Percentiles rank a stretch among this genome's conserved stretches.
These are phyloP conservation scores for Vidua chalybeata DNA, from an alignment of 2,113 vertebrate species.

Conservation along the genomic window DNA sequence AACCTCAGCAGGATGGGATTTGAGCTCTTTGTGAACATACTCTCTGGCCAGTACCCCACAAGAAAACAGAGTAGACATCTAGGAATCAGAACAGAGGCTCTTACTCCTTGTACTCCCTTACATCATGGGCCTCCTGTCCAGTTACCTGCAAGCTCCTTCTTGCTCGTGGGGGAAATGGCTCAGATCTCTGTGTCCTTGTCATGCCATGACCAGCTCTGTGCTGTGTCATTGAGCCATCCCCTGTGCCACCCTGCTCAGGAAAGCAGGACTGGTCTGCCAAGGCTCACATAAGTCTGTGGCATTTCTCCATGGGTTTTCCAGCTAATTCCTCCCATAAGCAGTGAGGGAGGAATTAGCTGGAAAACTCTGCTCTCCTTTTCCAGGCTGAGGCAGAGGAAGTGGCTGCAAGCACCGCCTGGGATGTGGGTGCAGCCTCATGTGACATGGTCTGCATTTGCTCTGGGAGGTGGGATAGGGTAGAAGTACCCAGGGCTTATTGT, in stretches of 20 bases:
- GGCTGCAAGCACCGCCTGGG: not conserved
- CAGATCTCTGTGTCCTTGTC: not conserved
- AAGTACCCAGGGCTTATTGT: not conserved
- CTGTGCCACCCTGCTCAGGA: not conserved
- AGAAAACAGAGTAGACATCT: not conserved
- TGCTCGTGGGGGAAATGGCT: not conserved
- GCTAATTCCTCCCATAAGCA: not conserved
- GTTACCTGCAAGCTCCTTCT: not conserved
- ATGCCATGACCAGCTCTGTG: not conserved
- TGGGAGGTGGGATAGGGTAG: not conserved
- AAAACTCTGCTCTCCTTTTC: not conserved
- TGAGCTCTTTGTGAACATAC: not conserved
- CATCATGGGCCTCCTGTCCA: not conserved
- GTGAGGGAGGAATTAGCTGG: not conserved
- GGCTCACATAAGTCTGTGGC: accelerated
- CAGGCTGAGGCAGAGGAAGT: not conserved
- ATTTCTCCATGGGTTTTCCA: not conserved
- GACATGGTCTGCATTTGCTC: not conserved
- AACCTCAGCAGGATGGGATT: not conserved
- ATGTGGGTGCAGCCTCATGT: accelerated
- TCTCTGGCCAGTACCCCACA: not conserved
- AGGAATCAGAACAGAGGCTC: not conserved
- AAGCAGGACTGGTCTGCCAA: not conserved
- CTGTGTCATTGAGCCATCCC: not conserved
- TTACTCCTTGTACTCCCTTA: not conserved